Base-by-base conservation (phyloP, 2,797 vertebrate species). In the Aphelocoma californica region DNA sequence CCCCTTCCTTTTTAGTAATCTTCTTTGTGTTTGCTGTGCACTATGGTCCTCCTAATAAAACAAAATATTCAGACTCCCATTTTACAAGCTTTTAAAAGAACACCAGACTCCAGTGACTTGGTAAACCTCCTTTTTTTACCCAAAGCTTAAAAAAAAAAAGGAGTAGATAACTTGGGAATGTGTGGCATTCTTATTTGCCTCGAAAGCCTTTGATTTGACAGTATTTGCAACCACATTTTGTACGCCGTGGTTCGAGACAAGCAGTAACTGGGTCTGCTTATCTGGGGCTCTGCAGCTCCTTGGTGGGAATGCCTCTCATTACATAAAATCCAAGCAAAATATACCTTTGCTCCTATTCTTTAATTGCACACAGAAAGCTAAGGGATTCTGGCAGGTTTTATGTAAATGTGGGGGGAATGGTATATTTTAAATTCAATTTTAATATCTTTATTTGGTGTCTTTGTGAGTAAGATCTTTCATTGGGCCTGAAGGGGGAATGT, bases 61-160 rank as follows among this genome's bases (percentile, higher is more conserved):
- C 56, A 69, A 97, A 97, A 97, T 97, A 97, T 97, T 96, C 97
- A 96, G 92, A 78, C 96, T 95, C 88, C 81, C 77, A 94, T 95
- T 97, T 97, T 97, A 97, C 96, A 96, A 97, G 96, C 96, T 97
- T 96, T 97, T 97, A 93, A 95, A 96, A 97, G 95, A 94, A 96
- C 93, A 89, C 95, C 96, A 97, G 97, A 82, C 96, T 92, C 93
- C 91, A 84, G 40, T 36, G 70, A 86, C 81, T 88, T 92, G 94
- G 84, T 96, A 87, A 94, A 79, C 70, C 81, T 80, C 75, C 61
- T 84, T 82, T 57, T 92, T 60, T 54, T 28, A 66, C 91, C 81
- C 91, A 86, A 94, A 97, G 92, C 81, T 92, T 62, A 29, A 78
- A 67, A 58, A 57, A 57, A 38, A 78, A 89, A 34, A 15, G 10